These are phyloP conservation scores for Procambarus virginalis DNA, from an alignment of 1,140 invertebrate species.

Conservation along the genomic window DNA sequence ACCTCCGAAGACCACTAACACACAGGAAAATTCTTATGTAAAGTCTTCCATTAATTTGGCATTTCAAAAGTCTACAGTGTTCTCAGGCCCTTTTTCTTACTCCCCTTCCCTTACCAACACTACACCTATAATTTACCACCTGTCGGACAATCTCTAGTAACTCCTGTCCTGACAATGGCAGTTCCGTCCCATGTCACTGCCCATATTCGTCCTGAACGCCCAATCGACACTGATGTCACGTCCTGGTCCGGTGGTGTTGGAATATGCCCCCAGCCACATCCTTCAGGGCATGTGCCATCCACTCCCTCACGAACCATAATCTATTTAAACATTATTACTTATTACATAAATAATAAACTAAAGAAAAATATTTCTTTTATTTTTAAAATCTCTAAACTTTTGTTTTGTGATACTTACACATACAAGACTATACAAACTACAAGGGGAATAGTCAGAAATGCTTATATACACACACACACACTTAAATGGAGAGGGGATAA, in stretches of 20 bases:
- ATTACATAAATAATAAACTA: too few species aligned
- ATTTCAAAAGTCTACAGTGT: too few species aligned
- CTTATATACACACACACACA: too few species aligned
- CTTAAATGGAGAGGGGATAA: too few species aligned
- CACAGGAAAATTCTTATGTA: too few species aligned
- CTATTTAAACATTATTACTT: slow-evolving; percentile 72
- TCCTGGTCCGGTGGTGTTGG: slow-evolving; percentile 84
- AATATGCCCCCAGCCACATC: slow-evolving; percentile 86
- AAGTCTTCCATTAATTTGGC: too few species aligned
- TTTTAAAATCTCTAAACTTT: too few species aligned
- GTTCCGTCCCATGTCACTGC: slow-evolving; percentile 86
- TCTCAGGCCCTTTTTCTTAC: background rate
- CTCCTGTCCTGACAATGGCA: slow-evolving; percentile 84
- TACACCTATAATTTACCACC: slow-evolving; percentile 74
- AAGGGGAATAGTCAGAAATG: too few species aligned
- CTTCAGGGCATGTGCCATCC: slow-evolving; percentile 86
- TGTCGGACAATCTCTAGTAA: slow-evolving; percentile 83
- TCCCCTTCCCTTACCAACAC: background rate
- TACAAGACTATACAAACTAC: too few species aligned
- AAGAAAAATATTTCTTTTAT: too few species aligned
- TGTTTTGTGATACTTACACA: too few species aligned
- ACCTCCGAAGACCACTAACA: too few species aligned
- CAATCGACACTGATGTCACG: slow-evolving; percentile 87
- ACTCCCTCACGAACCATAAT: slow-evolving; percentile 90
- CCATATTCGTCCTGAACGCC: slow-evolving; percentile 89